Percentiles rank a stretch among this genome's conserved stretches.
phyloP scores from a whole-genome alignment of 1,140 invertebrate genomes.

The Hermatobates lingyangjiaoensis region DNA sequence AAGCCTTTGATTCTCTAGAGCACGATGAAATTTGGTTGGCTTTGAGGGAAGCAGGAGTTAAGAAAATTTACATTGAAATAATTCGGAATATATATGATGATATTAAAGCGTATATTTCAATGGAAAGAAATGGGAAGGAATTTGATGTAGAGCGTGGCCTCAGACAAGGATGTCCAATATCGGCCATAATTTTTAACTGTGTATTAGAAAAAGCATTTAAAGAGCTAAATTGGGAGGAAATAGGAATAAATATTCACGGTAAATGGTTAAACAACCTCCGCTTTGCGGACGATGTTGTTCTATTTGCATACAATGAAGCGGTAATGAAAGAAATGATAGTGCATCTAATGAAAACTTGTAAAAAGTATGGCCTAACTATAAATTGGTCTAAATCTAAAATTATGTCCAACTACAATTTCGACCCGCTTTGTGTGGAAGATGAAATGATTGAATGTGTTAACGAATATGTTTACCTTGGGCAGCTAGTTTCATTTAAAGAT shows the following conservation, averaged over 20 bases:
- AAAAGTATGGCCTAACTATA: slow-evolving; percentile 8
- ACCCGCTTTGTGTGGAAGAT: not conserved
- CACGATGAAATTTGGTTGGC: not conserved
- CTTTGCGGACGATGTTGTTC: slow-evolving; percentile 22
- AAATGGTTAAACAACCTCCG: slow-evolving; percentile 17
- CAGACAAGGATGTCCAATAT: slow-evolving; percentile 10
- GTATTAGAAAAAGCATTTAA: slow-evolving; percentile 14
- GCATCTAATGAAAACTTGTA: not conserved
- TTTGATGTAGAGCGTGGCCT: not conserved
- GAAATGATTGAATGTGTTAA: slow-evolving; percentile 6
- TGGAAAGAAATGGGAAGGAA: not conserved
- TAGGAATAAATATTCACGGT: slow-evolving; percentile 16
- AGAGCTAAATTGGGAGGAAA: slow-evolving; percentile 13
- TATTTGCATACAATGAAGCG: slow-evolving; percentile 12
- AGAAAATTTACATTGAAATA: not conserved
- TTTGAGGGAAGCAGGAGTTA: not conserved
- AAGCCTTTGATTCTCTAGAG: not conserved
- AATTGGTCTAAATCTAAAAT: slow-evolving; percentile 9
- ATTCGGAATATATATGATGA: slow-evolving; percentile 1
- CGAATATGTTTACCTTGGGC: not conserved
- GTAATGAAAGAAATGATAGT: slow-evolving; percentile 5
- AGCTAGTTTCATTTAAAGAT: not conserved
- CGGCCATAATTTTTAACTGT: slow-evolving; percentile 16
- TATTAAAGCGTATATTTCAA: not conserved
- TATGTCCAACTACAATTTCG: slow-evolving; percentile 3